Conservation (phyloP, 2,888 invertebrate species). For the Ariolimax columbianus region DNA sequence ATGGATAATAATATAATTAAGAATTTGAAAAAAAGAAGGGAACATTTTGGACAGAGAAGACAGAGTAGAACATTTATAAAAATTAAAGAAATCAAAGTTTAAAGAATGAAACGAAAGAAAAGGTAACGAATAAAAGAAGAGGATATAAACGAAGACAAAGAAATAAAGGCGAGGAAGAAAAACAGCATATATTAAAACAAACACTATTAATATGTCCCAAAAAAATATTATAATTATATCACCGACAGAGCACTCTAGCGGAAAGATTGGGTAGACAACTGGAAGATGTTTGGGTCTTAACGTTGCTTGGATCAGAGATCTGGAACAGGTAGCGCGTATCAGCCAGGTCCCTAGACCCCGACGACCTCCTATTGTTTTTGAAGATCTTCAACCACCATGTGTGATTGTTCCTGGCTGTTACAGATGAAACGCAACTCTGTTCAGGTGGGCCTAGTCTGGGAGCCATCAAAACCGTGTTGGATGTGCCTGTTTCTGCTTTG, state of each 20-base stretch:
- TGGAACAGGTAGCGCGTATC: constrained; percentile 18
- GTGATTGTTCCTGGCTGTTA: too few relatives aligned
- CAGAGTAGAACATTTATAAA: too few relatives aligned
- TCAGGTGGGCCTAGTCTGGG: background rate
- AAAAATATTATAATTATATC: background rate
- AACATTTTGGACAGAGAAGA: too few relatives aligned
- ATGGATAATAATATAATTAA: too few relatives aligned
- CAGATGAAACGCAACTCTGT: background rate
- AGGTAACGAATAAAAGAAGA: too few relatives aligned
- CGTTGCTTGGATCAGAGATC: background rate
- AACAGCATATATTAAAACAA: too few relatives aligned
- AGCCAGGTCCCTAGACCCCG: background rate
- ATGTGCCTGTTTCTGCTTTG: background rate
- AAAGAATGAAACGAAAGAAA: too few relatives aligned
- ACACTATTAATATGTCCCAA: too few relatives aligned
- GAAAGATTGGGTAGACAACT: constrained; percentile 23
- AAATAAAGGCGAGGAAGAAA: too few relatives aligned
- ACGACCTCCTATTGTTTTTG: constrained; percentile 15
- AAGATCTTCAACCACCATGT: background rate
- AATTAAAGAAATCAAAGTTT: too few relatives aligned
- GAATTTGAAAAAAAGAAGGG: too few relatives aligned
- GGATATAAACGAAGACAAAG: too few relatives aligned
- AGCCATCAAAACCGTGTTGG: background rate
- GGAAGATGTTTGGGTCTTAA: background rate
- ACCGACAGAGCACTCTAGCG: background rate